Conservation (phyloP, 2,797 vertebrate species). For the Pseudomugil tenellus region DNA sequence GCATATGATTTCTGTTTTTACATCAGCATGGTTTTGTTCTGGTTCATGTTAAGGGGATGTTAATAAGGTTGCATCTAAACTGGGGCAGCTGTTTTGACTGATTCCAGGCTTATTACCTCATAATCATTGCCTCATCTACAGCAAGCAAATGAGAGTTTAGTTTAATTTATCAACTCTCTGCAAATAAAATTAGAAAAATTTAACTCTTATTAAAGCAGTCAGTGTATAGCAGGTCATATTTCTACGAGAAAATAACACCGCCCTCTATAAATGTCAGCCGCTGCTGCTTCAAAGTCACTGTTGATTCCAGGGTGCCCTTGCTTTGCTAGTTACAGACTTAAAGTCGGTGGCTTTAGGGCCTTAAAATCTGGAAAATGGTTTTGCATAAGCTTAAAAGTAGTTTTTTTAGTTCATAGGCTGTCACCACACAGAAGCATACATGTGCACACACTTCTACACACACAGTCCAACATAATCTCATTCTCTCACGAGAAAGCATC, state of each 20-base stretch:
- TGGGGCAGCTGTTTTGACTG: background rate
- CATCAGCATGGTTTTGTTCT: background rate
- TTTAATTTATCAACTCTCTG: background rate
- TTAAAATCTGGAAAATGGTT: constrained; percentile 50
- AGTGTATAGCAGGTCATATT: constrained; percentile 26
- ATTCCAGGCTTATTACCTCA: background rate
- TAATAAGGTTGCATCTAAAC: background rate
- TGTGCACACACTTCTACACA: constrained; percentile 32
- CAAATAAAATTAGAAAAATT: constrained; percentile 9
- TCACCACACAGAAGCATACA: constrained; percentile 34
- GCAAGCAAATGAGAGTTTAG: background rate
- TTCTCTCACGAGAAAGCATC: constrained; percentile 82
- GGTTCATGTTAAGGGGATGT: background rate
- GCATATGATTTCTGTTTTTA: background rate
- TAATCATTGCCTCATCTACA: background rate
- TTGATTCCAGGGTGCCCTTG: constrained; percentile 58
- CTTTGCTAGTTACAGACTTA: constrained; percentile 58
- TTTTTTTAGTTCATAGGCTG: constrained; percentile 71
- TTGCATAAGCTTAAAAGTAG: constrained; percentile 69
- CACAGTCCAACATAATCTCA: constrained; percentile 77
- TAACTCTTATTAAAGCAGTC: constrained; percentile 4
- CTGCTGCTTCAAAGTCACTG: constrained; percentile 49
- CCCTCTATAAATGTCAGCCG: constrained; percentile 48
- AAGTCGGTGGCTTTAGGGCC: constrained; percentile 51
- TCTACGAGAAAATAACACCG: constrained; percentile 23